These are phyloP conservation scores for Porphyrio hochstetteri DNA, from an alignment of 2,113 vertebrate genomes.

Conservation along the genomic window DNA sequence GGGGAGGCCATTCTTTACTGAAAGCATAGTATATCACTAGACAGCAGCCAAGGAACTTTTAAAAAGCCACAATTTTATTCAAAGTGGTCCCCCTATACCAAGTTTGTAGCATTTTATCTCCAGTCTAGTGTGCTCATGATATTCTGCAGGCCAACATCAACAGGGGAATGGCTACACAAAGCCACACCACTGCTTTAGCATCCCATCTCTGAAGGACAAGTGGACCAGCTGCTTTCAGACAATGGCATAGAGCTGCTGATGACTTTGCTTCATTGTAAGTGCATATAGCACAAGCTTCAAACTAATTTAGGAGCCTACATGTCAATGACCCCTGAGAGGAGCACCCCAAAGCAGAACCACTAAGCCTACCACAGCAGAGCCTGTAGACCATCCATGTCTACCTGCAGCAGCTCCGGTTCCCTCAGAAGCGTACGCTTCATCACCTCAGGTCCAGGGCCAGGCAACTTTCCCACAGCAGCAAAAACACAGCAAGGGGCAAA, in stretches of 20 bases:
- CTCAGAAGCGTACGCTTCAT: neutral
- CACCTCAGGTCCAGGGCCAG: neutral
- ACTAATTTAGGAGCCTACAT: neutral
- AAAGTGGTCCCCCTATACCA: slow-evolving; percentile 7
- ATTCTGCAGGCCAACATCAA: slow-evolving; percentile 50
- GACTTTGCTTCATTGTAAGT: slow-evolving; percentile 22
- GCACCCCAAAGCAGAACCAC: neutral
- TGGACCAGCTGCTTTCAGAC: neutral
- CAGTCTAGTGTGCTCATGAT: neutral
- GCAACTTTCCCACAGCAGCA: neutral
- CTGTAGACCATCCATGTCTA: neutral
- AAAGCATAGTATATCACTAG: neutral
- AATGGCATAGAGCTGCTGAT: neutral
- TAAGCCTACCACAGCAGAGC: neutral
- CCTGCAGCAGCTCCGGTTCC: neutral
- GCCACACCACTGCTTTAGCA: neutral
- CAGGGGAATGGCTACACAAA: neutral
- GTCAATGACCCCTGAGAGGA: neutral
- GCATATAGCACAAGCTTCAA: neutral
- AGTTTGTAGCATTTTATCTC: neutral
- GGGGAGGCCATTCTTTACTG: neutral
- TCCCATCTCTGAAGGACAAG: neutral
- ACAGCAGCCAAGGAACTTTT: slow-evolving; percentile 23
- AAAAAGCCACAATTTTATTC: slow-evolving; percentile 23
- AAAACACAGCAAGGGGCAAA: neutral